These are phyloP conservation scores for Scaptomyza parva DNA, from an alignment of 2,888 invertebrate species.

Conservation along the genomic window DNA sequence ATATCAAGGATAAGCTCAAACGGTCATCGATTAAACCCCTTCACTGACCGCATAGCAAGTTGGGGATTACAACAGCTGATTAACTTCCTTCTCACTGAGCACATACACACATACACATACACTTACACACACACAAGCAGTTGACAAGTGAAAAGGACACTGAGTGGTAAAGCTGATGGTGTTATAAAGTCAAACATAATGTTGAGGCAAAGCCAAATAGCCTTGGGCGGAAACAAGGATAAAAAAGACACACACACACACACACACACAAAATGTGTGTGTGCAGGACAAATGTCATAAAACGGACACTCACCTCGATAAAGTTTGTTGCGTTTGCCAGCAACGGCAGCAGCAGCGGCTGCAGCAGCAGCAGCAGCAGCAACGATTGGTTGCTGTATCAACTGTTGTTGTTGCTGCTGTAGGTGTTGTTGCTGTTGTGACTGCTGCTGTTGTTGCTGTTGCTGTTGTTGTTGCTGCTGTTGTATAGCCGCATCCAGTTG, in stretches of 20 bases:
- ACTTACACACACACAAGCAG: neutral
- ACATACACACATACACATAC: neutral
- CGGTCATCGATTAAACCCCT: neutral
- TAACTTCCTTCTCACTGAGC: neutral
- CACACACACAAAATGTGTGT: neutral
- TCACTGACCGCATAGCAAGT: neutral
- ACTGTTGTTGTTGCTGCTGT: constrained; percentile 84
- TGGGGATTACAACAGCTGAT: neutral
- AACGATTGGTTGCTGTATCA: constrained; percentile 86
- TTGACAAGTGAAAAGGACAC: neutral
- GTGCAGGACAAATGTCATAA: constrained; percentile 71
- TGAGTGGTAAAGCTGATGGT: constrained; percentile 1
- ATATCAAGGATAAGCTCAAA: neutral
- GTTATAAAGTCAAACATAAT: constrained; percentile 29
- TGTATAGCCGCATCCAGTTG: constrained; percentile 91
- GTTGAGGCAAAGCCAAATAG: constrained; percentile 43
- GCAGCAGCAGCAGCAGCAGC: constrained; percentile 86
- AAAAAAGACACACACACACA: constrained; percentile 14
- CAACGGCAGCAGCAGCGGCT: constrained; percentile 84
- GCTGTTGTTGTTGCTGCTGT: constrained; percentile 53
- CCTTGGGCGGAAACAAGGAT: constrained; percentile 41
- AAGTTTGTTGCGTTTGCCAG: constrained; percentile 90
- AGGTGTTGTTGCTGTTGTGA: constrained; percentile 85
- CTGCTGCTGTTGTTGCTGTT: constrained; percentile 86
- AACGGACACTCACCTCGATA: constrained; percentile 89